Conservation (phyloP, 2,888 invertebrate species). For the Aethes cnicana region DNA sequence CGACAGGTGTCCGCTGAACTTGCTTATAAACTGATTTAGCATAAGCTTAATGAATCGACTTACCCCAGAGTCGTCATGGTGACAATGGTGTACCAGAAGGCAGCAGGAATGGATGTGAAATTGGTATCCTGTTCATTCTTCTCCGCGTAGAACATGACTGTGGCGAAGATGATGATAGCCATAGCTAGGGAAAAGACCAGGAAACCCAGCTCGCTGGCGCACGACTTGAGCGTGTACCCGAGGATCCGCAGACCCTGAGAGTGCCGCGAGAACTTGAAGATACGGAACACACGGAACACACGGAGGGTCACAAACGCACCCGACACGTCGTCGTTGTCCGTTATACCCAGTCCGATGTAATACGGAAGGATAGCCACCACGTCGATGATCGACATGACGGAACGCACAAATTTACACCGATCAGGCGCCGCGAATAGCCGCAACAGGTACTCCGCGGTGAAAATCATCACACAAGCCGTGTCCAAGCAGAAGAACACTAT, state of each 20-base stretch:
- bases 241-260: conserved; percentile 99
- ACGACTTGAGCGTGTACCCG: conserved; percentile 99
- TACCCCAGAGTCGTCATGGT: conserved; percentile 99
- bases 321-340: conserved; percentile 98
- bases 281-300: conserved; percentile 99
- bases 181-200: conserved; percentile 99
- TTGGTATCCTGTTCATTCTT: conserved; percentile 98
- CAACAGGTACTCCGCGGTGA: conserved; percentile 98
- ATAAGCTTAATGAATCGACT: conserved; percentile 72
- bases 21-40: conserved; percentile 11
- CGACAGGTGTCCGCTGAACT: conserved; percentile 67
- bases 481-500: conserved; percentile 99
- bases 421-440: conserved; percentile 99
- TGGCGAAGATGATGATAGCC: conserved; percentile 99
- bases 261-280: conserved; percentile 99
- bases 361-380: conserved; percentile 99
- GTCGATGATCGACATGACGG: conserved; percentile 99
- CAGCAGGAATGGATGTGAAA: conserved; percentile 99
- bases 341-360: conserved; percentile 98
- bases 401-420: conserved; percentile 97
- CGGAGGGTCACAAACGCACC: conserved; percentile 99
- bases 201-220: conserved; percentile 99
- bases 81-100: conserved; percentile 99
- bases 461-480: conserved; percentile 99
- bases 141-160: conserved; percentile 99